Evolutionary conservation across 2,797 vertebrate genomes (phyloP).

Genomic region (Neostethus bicornis): DNA sequence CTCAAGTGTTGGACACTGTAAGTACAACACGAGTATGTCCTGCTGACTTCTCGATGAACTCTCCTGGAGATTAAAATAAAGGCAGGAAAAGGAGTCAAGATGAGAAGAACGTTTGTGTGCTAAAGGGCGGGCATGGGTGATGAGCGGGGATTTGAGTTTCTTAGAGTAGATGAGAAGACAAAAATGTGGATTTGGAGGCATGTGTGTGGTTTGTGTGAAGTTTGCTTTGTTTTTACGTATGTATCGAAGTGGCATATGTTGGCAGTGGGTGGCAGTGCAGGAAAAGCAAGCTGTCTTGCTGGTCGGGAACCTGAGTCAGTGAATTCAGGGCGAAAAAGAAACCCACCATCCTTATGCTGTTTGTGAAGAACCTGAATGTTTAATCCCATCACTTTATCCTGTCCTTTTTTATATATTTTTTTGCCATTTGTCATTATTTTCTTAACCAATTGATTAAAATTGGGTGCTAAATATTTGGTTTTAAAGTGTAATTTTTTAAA

Average conservation of each 20-base stretch:
- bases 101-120: slow-evolving; percentile 55
- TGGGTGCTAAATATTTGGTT: neutral
- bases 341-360: slow-evolving; percentile 16
- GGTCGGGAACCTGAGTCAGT: slow-evolving; percentile 45
- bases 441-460: no score
- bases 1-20: slow-evolving; percentile 53
- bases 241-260: slow-evolving; percentile 55
- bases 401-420: slow-evolving; percentile 3
- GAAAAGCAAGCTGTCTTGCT: slow-evolving; percentile 45
- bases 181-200: slow-evolving; percentile 12
- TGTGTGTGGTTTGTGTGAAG: slow-evolving; percentile 30
- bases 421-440: slow-evolving; percentile 1
- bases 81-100: slow-evolving; percentile 62
- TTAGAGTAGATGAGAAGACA: slow-evolving; percentile 17
- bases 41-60: slow-evolving; percentile 79
- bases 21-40: slow-evolving; percentile 64
- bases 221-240: slow-evolving; percentile 33
- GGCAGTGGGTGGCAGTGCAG: slow-evolving; percentile 64
- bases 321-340: slow-evolving; percentile 9
- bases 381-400: slow-evolving; percentile 6
- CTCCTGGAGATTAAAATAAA: slow-evolving; percentile 73
- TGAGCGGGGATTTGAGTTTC: slow-evolving; percentile 27
- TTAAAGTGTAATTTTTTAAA: slow-evolving; percentile 2
- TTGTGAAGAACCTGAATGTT: slow-evolving; percentile 4
- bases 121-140: slow-evolving; percentile 26